Base-by-base conservation (phyloP, 2,797 vertebrate species). In the Micromesistius poutassou region DNA sequence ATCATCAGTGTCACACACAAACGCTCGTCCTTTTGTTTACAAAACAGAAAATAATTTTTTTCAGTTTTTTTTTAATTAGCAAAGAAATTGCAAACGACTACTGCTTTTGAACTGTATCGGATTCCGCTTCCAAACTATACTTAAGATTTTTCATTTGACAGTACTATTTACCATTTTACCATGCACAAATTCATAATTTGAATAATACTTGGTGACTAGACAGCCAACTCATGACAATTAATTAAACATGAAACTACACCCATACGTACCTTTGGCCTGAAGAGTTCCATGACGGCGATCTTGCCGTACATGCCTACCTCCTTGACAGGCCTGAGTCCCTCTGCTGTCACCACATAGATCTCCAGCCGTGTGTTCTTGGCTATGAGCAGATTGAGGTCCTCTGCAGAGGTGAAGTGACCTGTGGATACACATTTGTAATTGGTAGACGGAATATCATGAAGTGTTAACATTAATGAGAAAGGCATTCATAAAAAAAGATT, bases 251-350 rank as follows among this genome's bases (percentile, higher is more conserved):
- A 73, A 62, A 71, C 25, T 30, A 73, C 7, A 72, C 3, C 14
- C 22, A n/a, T n/a, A 76, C n/a, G 76, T 79, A 99, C 98, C 95
- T 99, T 99, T 30, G 98, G 98, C 38, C 97, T 93, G 89, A 99
- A 99, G 62, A 99, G 97, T 87, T 99, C 97, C 97, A 99, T 99
- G 81, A 99, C 97, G 0, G 97, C 95, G 0, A 97, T 99, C 89
- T 97, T 99, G 38, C 98, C 98, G 0, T 99, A 99, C 97, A 99
- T 99, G 81, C 98, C 97, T 75, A 99, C 97, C 87, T 99, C 98
- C 80, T 99, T 99, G 79, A 99, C 97, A 0, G 98, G 97, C 82
- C 98, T 89, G 30, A 99, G 95, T 25, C 98, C 98, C 85, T 99
- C 98, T 0, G 98, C 95, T 0, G 98, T 99, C 78, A 99, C 98